Percentiles rank a stretch among this genome's conserved stretches.
Conservation (phyloP, 1,140 invertebrate species). For the Scylla paramamosain region DNA sequence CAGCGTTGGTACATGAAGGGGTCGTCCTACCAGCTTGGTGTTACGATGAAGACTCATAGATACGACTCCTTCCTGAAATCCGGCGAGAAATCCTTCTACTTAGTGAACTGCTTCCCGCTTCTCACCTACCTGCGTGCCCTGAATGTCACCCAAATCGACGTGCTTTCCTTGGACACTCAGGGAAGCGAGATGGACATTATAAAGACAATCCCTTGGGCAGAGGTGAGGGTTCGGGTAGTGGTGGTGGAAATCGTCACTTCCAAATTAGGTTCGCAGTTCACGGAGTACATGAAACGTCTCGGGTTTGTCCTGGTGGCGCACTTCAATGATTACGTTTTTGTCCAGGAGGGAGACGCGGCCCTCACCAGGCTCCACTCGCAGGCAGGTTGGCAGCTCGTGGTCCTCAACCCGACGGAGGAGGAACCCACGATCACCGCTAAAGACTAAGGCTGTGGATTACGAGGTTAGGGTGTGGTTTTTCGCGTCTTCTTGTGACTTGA, state of each 20-base stretch:
- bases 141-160: conserved; percentile 86
- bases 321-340: background rate
- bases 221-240: conserved; percentile 54
- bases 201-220: conserved; percentile 61
- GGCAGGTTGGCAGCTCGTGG: background rate
- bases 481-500: background rate
- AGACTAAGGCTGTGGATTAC: background rate
- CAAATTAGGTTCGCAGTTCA: background rate
- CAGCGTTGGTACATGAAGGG: conserved; percentile 33
- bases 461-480: background rate
- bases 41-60: background rate
- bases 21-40: background rate
- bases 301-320: background rate
- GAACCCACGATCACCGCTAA: background rate
- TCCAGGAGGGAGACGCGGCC: background rate
- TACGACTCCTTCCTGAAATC: background rate
- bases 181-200: conserved; percentile 82
- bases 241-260: conserved; percentile 30
- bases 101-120: conserved; percentile 90
- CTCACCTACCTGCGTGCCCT: conserved; percentile 89
- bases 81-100: background rate
- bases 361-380: background rate
- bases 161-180: conserved; percentile 86
- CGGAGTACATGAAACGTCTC: background rate
- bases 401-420: background rate